phyloP scores from a whole-genome alignment of 2,888 invertebrate genomes.

The Sinelater perroti region DNA sequence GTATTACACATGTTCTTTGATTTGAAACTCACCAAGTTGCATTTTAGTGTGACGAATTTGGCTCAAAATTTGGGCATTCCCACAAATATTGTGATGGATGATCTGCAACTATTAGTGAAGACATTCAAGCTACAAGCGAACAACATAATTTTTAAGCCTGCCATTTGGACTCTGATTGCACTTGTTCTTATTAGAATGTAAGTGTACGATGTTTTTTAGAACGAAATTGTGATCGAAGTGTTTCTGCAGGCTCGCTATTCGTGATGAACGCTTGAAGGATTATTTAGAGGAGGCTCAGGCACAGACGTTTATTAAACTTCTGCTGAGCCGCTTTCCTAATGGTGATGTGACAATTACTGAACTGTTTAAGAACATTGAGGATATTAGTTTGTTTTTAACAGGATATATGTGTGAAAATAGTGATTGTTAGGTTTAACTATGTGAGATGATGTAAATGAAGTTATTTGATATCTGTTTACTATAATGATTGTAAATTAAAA shows the following conservation, averaged over 20 bases:
- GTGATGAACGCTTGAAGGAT: slow-evolving; percentile 25
- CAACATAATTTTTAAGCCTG: slow-evolving; percentile 77
- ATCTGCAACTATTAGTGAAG: slow-evolving; percentile 66
- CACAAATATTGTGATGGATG: slow-evolving; percentile 47
- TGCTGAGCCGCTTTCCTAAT: slow-evolving; percentile 31
- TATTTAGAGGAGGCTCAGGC: slow-evolving; percentile 22
- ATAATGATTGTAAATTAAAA: too few species aligned
- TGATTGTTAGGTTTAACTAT: too few species aligned
- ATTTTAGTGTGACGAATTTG: slow-evolving; percentile 49
- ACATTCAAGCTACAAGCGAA: slow-evolving; percentile 74
- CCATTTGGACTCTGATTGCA: slow-evolving; percentile 75
- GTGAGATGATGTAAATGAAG: too few species aligned
- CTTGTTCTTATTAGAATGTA: slow-evolving; percentile 75
- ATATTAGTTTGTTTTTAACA: slow-evolving; percentile 39
- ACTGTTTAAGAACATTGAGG: slow-evolving; percentile 27
- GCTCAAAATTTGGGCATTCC: slow-evolving; percentile 42
- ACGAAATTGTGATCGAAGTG: not conserved
- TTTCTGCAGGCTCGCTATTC: slow-evolving; percentile 38
- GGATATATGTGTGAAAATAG: slow-evolving; percentile 10
- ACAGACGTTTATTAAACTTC: slow-evolving; percentile 22
- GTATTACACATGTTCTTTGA: slow-evolving; percentile 41
- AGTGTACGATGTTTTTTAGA: slow-evolving; percentile 49
- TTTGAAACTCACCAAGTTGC: not conserved
- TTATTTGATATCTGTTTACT: too few species aligned
- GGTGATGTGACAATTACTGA: slow-evolving; percentile 27